Evolutionary conservation across 1,140 invertebrate species (phyloP), one percentile per base, ranked within the genome.

Genomic region (Limonius californicus): DNA sequence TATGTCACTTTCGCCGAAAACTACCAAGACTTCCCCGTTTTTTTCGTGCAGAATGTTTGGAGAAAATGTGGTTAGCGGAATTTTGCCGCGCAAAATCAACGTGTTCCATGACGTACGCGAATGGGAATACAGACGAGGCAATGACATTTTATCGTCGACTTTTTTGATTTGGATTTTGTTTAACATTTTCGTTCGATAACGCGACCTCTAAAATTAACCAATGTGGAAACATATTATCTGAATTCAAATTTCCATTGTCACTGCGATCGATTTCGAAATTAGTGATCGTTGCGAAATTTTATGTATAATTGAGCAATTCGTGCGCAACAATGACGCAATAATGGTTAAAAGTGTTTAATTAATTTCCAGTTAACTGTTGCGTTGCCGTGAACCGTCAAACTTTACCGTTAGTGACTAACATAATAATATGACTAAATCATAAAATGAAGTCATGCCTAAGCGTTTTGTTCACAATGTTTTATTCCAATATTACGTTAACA

Each of bases 311-410:
- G 45, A 19, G 45, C 20, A 50, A 50, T 12, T 27, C 23, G 35
- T 14, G 35, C 35, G 35, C 35, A 39, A 50, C 45, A 50, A 21
- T 50, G 45, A 50, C 45, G 45, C 45, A 50, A 50, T 45, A 50
- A 19, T 21, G 45, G 7, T 50, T 50, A 50, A 50, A 50, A 50
- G 45, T 50, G 45, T 15, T 50, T 50, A 50, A 50, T 50, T 50
- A 50, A 19, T 50, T 50, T 50, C 45, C 20, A 50, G 45, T 50
- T n/a, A 50, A 50, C 45, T 50, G 45, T 50, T 50, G 45, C 45
- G 45, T 50, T 50, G 45, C 45, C 45, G 16, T 50, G 45, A 50
- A 50, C 45, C 45, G 20, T 16, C 45, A 50, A 50, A 50, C 45
- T 50, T 50, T 50, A 50, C 45, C 45, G 45, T 50, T 50, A 50